phyloP scores from a whole-genome alignment of 2,888 invertebrate species.

The Agonum fuliginosum region DNA sequence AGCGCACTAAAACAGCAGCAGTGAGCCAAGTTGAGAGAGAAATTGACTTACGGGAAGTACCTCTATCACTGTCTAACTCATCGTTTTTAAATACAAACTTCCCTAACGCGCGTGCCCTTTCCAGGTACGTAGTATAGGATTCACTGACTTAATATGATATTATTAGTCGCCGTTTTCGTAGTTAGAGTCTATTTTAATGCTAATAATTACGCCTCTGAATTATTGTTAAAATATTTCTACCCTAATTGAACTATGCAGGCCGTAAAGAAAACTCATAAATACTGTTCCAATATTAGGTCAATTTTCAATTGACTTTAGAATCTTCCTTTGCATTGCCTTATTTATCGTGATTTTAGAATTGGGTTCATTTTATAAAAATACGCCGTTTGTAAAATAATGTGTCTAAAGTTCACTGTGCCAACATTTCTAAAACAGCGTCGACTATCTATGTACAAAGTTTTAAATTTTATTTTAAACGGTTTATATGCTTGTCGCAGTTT shows the following conservation, averaged over 20 bases:
- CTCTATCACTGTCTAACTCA: too few species aligned
- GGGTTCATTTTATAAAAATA: slow-evolving; percentile 47
- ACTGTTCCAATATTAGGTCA: slow-evolving; percentile 4
- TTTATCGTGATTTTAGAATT: slow-evolving; percentile 45
- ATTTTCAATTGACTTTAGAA: slow-evolving; percentile 51
- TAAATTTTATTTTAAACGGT: not conserved
- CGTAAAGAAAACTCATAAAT: not conserved
- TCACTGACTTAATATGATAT: too few species aligned
- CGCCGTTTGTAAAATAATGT: slow-evolving; percentile 38
- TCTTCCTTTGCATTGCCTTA: slow-evolving; percentile 40
- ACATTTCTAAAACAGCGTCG: slow-evolving; percentile 4
- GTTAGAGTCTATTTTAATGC: too few species aligned
- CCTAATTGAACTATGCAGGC: not conserved
- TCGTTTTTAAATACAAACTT: too few species aligned
- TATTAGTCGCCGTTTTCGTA: too few species aligned
- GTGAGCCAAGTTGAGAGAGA: too few species aligned
- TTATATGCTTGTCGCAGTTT: not conserved
- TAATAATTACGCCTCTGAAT: too few species aligned
- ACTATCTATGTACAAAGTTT: slow-evolving; percentile 13
- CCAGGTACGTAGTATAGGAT: too few species aligned
- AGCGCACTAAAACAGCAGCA: too few species aligned
- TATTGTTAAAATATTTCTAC: too few species aligned
- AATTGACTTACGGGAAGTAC: too few species aligned
- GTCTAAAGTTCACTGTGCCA: slow-evolving; percentile 42
- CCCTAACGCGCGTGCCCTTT: too few species aligned